These are phyloP conservation scores for Oreocharis arfaki DNA, from an alignment of 2,113 vertebrate species.

Conservation along the genomic window DNA sequence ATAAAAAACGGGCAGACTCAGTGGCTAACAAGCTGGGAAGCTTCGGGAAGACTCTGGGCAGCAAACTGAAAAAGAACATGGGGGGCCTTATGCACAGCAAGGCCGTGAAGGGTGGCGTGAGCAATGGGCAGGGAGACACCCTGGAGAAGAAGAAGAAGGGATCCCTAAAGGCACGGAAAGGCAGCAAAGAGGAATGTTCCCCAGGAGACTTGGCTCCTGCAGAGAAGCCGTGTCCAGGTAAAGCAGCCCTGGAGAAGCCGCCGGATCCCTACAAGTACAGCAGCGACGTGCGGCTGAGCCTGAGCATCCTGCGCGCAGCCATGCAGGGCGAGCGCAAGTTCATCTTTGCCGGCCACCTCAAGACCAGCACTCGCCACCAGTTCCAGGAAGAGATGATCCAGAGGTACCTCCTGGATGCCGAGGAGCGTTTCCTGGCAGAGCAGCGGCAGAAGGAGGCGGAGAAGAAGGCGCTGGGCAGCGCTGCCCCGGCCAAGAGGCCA, in stretches of 20 bases:
- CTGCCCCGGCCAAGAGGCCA: slow-evolving; percentile 8
- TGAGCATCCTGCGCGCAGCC: slow-evolving; percentile 83
- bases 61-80: slow-evolving; percentile 94
- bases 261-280: slow-evolving; percentile 82
- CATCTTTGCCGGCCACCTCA: slow-evolving; percentile 86
- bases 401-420: slow-evolving; percentile 85
- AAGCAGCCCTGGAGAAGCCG: slow-evolving; percentile 51
- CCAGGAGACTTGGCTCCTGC: slow-evolving; percentile 27
- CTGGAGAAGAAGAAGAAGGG: slow-evolving; percentile 89
- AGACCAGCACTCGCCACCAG: slow-evolving; percentile 89
- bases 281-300: slow-evolving; percentile 86
- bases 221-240: slow-evolving; percentile 56
- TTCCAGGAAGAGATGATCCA: slow-evolving; percentile 99
- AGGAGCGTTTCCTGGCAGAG: slow-evolving; percentile 87
- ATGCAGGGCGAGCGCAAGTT: slow-evolving; percentile 94
- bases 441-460: slow-evolving; percentile 85
- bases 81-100: slow-evolving; percentile 92
- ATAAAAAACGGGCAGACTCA: slow-evolving; percentile 89
- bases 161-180: slow-evolving; percentile 81
- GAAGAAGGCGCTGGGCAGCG: slow-evolving; percentile 63
- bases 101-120: slow-evolving; percentile 44
- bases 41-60: slow-evolving; percentile 93
- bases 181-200: slow-evolving; percentile 81
- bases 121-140: slow-evolving; percentile 71
- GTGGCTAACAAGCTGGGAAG: slow-evolving; percentile 97